Evolutionary conservation across 2,888 invertebrate genomes (phyloP).

Genomic region (Epirrhoe tristata): DNA sequence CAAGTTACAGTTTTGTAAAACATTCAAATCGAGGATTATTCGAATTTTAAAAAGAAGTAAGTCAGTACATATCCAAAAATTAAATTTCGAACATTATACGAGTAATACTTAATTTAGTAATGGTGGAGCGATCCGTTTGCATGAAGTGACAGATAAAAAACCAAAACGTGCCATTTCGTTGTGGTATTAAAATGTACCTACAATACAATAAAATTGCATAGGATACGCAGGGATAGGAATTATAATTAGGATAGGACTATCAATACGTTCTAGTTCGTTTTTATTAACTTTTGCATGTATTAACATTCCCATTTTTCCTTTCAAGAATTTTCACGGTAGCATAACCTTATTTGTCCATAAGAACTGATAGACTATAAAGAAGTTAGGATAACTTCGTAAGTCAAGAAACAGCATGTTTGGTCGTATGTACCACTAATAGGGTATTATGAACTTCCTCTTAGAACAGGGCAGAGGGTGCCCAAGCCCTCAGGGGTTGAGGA

Average conservation of each 20-base stretch:
- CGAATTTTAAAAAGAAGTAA: background rate
- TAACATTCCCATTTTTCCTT: background rate
- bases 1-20: background rate
- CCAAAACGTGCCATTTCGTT: no score
- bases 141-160: no score
- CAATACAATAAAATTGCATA: no score
- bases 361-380: slow-evolving; percentile 23
- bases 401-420: slow-evolving; percentile 66
- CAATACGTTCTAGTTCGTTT: no score
- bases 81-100: background rate
- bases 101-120: no score
- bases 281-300: no score
- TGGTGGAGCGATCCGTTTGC: no score
- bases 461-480: slow-evolving; percentile 68
- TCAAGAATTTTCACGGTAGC: background rate
- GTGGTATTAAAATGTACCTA: no score
- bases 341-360: background rate
- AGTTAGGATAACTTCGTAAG: slow-evolving; percentile 47
- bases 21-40: background rate
- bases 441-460: slow-evolving; percentile 81
- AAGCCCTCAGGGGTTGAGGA: slow-evolving; percentile 47
- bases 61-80: background rate
- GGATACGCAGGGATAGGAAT: no score
- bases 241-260: no score
- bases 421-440: slow-evolving; percentile 77